Conservation (phyloP, 2,797 vertebrate genomes). For the Ctenosaura bakeri region DNA sequence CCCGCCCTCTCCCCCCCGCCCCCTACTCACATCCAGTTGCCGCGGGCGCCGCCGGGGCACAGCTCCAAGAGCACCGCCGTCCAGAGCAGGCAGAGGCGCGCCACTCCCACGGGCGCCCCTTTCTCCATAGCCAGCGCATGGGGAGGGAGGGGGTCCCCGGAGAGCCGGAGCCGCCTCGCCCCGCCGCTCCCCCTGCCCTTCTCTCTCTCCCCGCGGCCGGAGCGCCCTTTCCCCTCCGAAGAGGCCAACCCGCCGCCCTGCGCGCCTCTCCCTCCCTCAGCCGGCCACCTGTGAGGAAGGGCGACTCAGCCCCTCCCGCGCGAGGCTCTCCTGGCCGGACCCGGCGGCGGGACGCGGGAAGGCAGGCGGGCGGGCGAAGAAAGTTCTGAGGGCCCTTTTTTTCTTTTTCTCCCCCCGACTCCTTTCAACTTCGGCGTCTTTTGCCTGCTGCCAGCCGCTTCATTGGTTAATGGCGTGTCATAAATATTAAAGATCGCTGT, state of each 20-base stretch:
- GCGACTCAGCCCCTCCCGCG: no score
- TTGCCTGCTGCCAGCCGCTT: conserved; percentile 17
- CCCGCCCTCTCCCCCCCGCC: no score
- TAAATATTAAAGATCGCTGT: not conserved
- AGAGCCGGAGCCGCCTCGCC: not conserved
- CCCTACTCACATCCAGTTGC: conserved; percentile 92
- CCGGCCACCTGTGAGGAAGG: no score
- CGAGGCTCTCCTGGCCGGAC: no score
- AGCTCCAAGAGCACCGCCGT: conserved; percentile 83
- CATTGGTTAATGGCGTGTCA: conserved; percentile 19
- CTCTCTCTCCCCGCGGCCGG: not conserved
- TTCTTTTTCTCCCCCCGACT: not conserved
- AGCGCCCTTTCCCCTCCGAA: no score
- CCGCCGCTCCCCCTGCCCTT: not conserved
- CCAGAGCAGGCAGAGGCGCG: conserved; percentile 80
- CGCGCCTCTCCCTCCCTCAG: no score
- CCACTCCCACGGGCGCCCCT: conserved; percentile 77
- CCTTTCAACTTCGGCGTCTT: conserved; percentile 46
- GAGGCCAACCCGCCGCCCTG: no score
- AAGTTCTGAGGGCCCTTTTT: no score
- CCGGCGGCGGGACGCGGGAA: no score
- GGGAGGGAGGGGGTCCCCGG: conserved; percentile 49
- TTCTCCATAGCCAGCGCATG: conserved; percentile 87
- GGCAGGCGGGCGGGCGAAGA: no score
- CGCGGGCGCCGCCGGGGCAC: conserved; percentile 82